Evolutionary conservation across 2,113 vertebrate species (phyloP), one percentile per base, ranked within the genome.

Genomic region (Tursiops truncatus): DNA sequence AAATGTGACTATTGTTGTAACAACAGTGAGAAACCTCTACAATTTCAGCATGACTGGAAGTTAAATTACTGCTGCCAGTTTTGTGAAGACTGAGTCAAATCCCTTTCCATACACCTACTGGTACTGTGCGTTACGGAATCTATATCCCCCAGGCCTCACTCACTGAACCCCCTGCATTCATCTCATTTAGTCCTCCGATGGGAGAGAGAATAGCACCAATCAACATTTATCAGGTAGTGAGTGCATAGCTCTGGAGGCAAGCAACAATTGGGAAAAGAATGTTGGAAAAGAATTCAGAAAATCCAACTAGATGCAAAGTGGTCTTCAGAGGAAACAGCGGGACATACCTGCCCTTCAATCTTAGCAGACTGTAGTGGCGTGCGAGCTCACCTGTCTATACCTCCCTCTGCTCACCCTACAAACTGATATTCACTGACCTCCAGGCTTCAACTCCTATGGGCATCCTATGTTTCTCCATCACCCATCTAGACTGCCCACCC

Each of bases 241-340:
- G 44, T 71, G 47, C n/a, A 33, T 3, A 73, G 41, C 80, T 82
- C 93, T 38, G 10, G 71, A 94, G 65, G 74, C 31, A 77, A 62
- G 47, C 62, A 71, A 58, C 53, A 87, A 76, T 3, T 91, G 82
- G 47, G 53, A 83, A 94, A 88, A 56, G 23, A 53, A 70, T 8
- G 50, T 6, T 36, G 83, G 77, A 71, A 91, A 67, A 62, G 36
- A 79, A 94, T 60, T 82, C 93, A 77, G 90, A 91, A 89, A 81
- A 86, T 60, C 56, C 91, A 62, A 8, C 41, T 70, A 26, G 41
- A 70, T 20, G 44, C 33, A 38, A 76, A 82, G 47, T 41, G 41
- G 67, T 31, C 82, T 21, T 63, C 62, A 47, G 25, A 47, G 56
- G 62, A 93, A 95, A 96, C 60, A 25, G 84, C 92, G 31, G 79